Conservation (phyloP, 2,113 vertebrate genomes). For the Ochotona curzoniae region DNA sequence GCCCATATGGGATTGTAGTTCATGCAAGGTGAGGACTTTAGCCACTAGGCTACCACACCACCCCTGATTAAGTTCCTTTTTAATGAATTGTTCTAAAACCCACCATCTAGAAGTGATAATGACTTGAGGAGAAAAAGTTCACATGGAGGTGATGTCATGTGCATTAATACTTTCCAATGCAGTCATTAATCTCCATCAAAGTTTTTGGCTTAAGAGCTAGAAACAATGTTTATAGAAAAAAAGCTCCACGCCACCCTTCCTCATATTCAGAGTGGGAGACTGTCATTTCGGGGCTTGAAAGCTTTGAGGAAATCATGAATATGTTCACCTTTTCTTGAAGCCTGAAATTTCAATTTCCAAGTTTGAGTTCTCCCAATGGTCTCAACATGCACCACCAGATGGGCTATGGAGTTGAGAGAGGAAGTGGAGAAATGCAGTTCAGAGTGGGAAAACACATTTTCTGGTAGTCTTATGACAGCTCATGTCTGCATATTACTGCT, state of each 20-base stretch:
- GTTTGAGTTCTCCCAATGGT: constrained; percentile 34
- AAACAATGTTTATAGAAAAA: background rate
- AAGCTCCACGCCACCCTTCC: background rate
- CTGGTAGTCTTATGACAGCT: background rate
- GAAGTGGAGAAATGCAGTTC: constrained; percentile 27
- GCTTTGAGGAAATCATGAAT: constrained; percentile 2
- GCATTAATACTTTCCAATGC: constrained; percentile 28
- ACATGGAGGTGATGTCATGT: background rate
- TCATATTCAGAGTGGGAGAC: background rate
- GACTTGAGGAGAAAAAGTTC: background rate
- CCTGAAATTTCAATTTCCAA: constrained; percentile 55
- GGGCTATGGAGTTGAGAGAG: background rate
- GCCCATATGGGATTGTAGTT: too few species aligned
- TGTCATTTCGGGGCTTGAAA: background rate
- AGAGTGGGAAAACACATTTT: constrained; percentile 9
- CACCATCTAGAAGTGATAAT: constrained; percentile 35
- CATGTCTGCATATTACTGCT: background rate
- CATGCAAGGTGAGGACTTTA: too few species aligned
- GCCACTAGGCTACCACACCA: too few species aligned
- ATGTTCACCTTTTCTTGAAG: constrained; percentile 50
- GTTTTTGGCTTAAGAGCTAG: constrained; percentile 2
- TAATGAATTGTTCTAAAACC: background rate
- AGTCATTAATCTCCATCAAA: background rate
- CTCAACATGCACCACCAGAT: background rate
- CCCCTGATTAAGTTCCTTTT: background rate